These are phyloP conservation scores for Diphyllodes magnificus DNA, from an alignment of 2,113 vertebrate species.

Conservation along the genomic window DNA sequence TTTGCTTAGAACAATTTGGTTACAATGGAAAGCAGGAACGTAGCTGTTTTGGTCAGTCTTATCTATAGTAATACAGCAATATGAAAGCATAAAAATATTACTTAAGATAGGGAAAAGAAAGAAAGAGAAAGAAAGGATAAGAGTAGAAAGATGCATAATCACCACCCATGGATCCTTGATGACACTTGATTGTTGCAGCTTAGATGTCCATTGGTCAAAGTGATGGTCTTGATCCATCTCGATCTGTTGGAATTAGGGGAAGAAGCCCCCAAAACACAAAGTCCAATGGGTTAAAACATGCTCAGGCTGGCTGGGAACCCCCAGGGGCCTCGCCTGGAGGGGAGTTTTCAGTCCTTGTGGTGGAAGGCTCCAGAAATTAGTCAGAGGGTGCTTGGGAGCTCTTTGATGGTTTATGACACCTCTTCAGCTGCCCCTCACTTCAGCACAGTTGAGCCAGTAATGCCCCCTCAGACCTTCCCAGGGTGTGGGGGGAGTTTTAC, in stretches of 20 bases:
- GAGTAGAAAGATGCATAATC: neutral
- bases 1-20: neutral
- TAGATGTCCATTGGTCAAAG: neutral
- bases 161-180: fast-evolving
- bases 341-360: neutral
- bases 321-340: neutral
- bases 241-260: neutral
- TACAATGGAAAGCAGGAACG: neutral
- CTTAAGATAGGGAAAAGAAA: neutral
- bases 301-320: neutral
- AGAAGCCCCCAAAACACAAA: neutral
- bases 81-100: neutral
- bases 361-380: neutral
- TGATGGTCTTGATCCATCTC: neutral
- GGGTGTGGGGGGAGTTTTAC: neutral
- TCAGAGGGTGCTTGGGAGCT: no score
- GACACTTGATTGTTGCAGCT: neutral
- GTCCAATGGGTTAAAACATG: fast-evolving
- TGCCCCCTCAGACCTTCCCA: neutral
- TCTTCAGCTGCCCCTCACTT: neutral
- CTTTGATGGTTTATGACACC: neutral
- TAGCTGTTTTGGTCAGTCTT: no score
- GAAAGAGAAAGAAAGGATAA: neutral
- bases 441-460: neutral
- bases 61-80: neutral